These are phyloP conservation scores for Bettongia penicillata DNA, from an alignment of 2,113 vertebrate genomes.

Conservation along the genomic window DNA sequence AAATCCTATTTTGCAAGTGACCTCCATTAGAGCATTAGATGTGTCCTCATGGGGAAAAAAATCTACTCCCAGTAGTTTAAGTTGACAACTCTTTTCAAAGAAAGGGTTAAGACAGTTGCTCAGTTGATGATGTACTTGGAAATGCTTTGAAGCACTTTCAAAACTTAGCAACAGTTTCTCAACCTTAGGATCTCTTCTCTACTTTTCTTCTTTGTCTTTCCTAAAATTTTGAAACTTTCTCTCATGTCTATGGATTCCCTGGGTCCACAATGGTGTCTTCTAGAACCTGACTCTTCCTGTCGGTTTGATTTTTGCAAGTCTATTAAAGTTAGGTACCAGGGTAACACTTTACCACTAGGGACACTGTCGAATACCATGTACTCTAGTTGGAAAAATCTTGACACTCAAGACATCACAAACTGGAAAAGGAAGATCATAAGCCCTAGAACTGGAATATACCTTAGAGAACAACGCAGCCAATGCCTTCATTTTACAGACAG, in stretches of 20 bases:
- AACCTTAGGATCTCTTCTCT: background rate
- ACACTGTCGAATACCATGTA: conserved; percentile 28
- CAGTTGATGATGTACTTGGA: conserved; percentile 1
- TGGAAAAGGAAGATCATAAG: conserved; percentile 38
- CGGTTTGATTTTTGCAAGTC: background rate
- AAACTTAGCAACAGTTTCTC: conserved; percentile 17
- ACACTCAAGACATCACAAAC: conserved; percentile 1
- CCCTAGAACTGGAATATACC: background rate
- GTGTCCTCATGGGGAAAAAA: background rate
- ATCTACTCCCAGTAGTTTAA: background rate
- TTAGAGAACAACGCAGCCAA: background rate
- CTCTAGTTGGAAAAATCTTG: conserved; percentile 21
- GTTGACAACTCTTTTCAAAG: conserved; percentile 22
- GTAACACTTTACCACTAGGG: conserved; percentile 2
- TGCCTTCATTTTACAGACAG: background rate
- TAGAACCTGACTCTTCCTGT: conserved; percentile 9
- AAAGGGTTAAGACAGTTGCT: conserved; percentile 6
- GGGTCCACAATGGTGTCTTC: background rate
- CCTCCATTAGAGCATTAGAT: conserved; percentile 31
- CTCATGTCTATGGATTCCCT: background rate
- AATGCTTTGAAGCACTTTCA: background rate
- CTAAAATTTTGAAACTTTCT: conserved; percentile 27
- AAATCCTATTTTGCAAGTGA: conserved; percentile 26
- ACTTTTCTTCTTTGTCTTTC: background rate
- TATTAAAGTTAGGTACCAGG: conserved; percentile 16